phyloP scores from a whole-genome alignment of 2,888 invertebrate species.

The Diaprepes abbreviatus region DNA sequence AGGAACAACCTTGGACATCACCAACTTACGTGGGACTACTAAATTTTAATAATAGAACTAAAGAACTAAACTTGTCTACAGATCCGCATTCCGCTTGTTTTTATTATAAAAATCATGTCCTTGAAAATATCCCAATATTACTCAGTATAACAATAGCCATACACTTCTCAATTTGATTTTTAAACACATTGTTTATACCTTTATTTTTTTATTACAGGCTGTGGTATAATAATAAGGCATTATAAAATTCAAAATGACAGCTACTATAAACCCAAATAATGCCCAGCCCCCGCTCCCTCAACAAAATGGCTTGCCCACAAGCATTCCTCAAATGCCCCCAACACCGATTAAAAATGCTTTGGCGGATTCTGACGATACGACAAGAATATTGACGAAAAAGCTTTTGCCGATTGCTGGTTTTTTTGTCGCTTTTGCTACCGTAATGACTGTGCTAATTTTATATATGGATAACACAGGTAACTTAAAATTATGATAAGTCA shows the following conservation, averaged over 20 bases:
- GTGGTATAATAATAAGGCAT: no score
- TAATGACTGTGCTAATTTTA: slow-evolving; percentile 82
- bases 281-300: slow-evolving; percentile 36
- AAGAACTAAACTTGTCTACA: no score
- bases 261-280: background rate
- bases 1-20: no score
- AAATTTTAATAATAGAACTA: no score
- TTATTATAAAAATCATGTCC: no score
- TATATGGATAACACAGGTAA: slow-evolving; percentile 88
- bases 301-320: slow-evolving; percentile 38
- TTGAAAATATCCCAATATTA: no score
- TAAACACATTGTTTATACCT: no score
- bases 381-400: slow-evolving; percentile 33
- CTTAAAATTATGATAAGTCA: no score
- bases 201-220: background rate
- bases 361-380: slow-evolving; percentile 18
- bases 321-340: slow-evolving; percentile 32
- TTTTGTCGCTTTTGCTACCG: slow-evolving; percentile 83
- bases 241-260: slow-evolving; percentile 17
- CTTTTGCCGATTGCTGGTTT: slow-evolving; percentile 77
- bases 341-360: slow-evolving; percentile 28
- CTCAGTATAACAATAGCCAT: no score
- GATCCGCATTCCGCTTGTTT: no score
- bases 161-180: no score
- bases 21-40: no score